Evolutionary conservation across 2,113 vertebrate species (phyloP).

Genomic region (human (Homo sapiens)): DNA sequence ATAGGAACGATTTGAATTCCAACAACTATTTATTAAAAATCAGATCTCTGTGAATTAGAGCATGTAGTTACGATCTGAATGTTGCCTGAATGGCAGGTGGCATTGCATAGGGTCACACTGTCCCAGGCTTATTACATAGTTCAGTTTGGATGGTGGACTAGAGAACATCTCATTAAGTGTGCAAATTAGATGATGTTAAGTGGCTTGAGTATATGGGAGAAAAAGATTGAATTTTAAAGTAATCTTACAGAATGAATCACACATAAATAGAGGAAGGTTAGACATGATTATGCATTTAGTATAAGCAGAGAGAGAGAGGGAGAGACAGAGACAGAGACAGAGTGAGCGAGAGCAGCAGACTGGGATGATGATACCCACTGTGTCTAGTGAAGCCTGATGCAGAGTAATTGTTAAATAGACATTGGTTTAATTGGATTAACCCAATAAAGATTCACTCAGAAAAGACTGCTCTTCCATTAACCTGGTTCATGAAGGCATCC

Average conservation of each 20-base stretch:
- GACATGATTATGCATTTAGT: background rate
- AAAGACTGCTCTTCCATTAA: background rate
- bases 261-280: background rate
- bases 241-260: slow-evolving; percentile 3
- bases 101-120: background rate
- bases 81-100: background rate
- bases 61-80: background rate
- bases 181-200: background rate
- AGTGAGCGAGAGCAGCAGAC: background rate
- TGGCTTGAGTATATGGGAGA: background rate
- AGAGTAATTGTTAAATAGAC: background rate
- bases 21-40: background rate
- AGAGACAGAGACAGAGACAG: background rate
- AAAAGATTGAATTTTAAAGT: slow-evolving; percentile 52
- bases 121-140: background rate
- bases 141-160: background rate
- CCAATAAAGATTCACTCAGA: background rate
- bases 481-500: background rate
- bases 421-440: slow-evolving; percentile 10
- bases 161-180: slow-evolving; percentile 38
- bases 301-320: no score
- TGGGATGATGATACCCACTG: background rate
- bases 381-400: background rate
- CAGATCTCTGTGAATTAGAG: background rate
- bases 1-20: background rate